Percentiles rank a stretch among this genome's conserved stretches.
phyloP scores from a whole-genome alignment of 1,140 invertebrate species.

The Pinna nobilis region DNA sequence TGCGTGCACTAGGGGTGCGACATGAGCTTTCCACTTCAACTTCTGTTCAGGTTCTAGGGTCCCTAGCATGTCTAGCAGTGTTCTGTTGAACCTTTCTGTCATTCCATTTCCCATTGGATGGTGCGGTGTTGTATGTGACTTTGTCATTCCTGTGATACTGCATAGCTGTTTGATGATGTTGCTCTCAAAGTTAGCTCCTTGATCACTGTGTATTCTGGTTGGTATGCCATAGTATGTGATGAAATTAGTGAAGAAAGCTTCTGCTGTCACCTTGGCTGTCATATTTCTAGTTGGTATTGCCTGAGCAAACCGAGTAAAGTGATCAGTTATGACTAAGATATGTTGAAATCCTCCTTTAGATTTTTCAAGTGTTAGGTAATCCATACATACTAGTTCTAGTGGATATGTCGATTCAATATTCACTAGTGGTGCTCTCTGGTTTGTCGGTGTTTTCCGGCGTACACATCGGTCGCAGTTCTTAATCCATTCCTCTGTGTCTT shows the following conservation, averaged over 20 bases:
- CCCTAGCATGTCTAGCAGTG: conserved; percentile 42
- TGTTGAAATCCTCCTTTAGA: conserved; percentile 31
- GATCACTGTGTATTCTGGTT: conserved; percentile 20
- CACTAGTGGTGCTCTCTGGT: conserved; percentile 25
- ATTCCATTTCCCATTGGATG: conserved; percentile 57
- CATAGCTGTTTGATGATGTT: conserved; percentile 32
- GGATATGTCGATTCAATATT: conserved; percentile 31
- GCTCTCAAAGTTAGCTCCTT: conserved; percentile 42
- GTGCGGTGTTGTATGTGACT: conserved; percentile 47
- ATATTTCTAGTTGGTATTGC: conserved; percentile 31
- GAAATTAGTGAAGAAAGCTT: conserved; percentile 27
- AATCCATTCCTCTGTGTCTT: conserved; percentile 12
- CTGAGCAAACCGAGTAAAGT: conserved; percentile 34
- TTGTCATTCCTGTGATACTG: conserved; percentile 37
- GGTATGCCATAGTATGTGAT: conserved; percentile 28
- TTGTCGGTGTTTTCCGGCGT: conserved; percentile 19
- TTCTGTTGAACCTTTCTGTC: conserved; percentile 58
- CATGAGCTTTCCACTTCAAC: conserved; percentile 28
- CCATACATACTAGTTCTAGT: conserved; percentile 45
- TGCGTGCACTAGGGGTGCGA: conserved; percentile 19
- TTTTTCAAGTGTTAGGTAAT: conserved; percentile 34
- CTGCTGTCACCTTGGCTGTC: conserved; percentile 20
- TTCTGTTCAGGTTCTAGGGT: conserved; percentile 32
- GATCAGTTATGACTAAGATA: conserved; percentile 35
- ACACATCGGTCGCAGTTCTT: conserved; percentile 24